phyloP scores from a whole-genome alignment of 2,113 vertebrate genomes.

The Stigmatopora nigra region DNA sequence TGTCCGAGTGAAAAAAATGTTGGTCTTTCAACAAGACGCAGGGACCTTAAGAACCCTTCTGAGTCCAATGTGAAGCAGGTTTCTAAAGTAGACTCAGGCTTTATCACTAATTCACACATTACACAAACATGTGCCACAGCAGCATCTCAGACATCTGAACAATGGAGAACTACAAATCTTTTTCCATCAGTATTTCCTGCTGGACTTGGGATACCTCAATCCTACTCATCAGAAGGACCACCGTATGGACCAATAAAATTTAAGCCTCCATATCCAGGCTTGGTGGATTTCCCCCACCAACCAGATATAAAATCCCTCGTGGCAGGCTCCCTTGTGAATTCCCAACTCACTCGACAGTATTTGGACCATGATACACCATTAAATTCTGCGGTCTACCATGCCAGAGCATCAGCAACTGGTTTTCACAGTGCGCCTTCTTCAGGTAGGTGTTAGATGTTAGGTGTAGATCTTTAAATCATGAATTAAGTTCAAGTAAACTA shows the following conservation, averaged over 20 bases:
- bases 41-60: slow-evolving; percentile 23
- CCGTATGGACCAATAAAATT: slow-evolving; percentile 53
- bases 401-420: slow-evolving; percentile 45
- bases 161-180: slow-evolving; percentile 27
- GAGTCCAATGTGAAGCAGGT: slow-evolving; percentile 37
- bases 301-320: slow-evolving; percentile 61
- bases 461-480: too few relatives aligned
- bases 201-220: slow-evolving; percentile 46
- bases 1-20: slow-evolving; percentile 12
- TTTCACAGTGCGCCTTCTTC: slow-evolving; percentile 57
- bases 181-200: slow-evolving; percentile 15
- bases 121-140: slow-evolving; percentile 41
- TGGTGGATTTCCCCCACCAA: slow-evolving; percentile 44
- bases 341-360: slow-evolving; percentile 71
- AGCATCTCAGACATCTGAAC: slow-evolving; percentile 39
- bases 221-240: slow-evolving; percentile 52
- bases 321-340: slow-evolving; percentile 53
- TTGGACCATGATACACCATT: slow-evolving; percentile 57
- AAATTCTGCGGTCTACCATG: slow-evolving; percentile 57
- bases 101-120: slow-evolving; percentile 66
- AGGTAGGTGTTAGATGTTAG: slow-evolving; percentile 40
- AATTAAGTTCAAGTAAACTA: too few relatives aligned
- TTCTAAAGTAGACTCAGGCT: slow-evolving; percentile 65
- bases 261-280: slow-evolving; percentile 39
- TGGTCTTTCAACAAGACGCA: slow-evolving; percentile 14